phyloP scores from a whole-genome alignment of 1,140 invertebrate genomes.

The Trichomalopsis sarcophagae region DNA sequence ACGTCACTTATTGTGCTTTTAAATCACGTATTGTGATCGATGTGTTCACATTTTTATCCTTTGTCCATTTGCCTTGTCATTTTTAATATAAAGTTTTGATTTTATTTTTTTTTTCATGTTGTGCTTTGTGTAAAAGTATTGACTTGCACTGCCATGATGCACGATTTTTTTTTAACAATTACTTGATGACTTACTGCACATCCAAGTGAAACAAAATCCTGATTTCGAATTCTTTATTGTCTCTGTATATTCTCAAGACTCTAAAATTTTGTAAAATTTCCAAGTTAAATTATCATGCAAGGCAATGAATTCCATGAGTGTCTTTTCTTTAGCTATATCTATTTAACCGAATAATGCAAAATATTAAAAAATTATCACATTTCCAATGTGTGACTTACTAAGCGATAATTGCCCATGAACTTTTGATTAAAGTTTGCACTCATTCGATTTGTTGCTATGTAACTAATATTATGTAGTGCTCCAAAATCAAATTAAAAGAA shows the following conservation, averaged over 20 bases:
- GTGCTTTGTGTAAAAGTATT: constrained; percentile 5
- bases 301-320: background rate
- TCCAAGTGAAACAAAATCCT: background rate
- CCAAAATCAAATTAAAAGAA: constrained; percentile 23
- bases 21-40: background rate
- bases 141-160: background rate
- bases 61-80: constrained; percentile 16
- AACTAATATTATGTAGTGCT: constrained; percentile 29
- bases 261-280: background rate
- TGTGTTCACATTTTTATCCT: background rate
- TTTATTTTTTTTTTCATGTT: background rate
- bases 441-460: constrained; percentile 15
- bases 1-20: constrained; percentile 20
- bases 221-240: background rate
- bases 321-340: background rate
- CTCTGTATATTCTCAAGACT: background rate
- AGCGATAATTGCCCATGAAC: background rate
- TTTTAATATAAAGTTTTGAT: constrained; percentile 8
- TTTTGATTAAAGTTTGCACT: constrained; percentile 10
- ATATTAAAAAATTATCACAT: background rate
- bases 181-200: background rate
- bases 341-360: background rate
- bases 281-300: background rate
- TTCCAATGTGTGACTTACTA: background rate
- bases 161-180: background rate